Evolutionary conservation across 2,888 invertebrate species (phyloP), one percentile per base, ranked within the genome.

Genomic region (Caenorhabditis auriculariae): DNA sequence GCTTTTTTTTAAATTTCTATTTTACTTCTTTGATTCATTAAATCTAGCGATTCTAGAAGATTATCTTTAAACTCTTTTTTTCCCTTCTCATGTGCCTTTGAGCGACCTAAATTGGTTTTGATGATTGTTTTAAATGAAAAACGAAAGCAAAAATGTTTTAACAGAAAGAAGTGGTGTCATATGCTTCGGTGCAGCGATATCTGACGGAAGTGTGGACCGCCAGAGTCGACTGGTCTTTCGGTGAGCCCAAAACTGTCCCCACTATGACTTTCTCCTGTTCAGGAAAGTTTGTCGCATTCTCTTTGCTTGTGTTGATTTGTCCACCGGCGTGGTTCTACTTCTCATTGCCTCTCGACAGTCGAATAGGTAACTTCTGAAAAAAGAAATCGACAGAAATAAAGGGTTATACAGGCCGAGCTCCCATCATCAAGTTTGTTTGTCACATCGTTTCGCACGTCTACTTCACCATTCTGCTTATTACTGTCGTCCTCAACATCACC

Each of bases 391-490:
- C n/a, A 24, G 15, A 52, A 35, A 29, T 27, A 15, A 19, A 15
- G 24, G 23, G 15, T 12, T 9, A 59, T 7, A n/a, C 6, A 85
- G 91, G 93, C 86, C 92, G 94, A 87, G 92, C 96, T 80, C 98
- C 98, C 57, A 95, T 98, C 82, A 94, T 99, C 82, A 98, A 98
- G 85, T 99, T 98, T 85, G 95, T 96, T 91, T 94, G 95, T 42
- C 96, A 98, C 85, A 87, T 99, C 77, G 95, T 96, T 24, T 95
- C 96, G 6, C 98, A 99, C 85, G 89, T 98, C 78, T 95, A 95
- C 85, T 88, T 98, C 74, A 94, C 96, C 89, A 85, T 91, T 69
- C 88, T 96, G 78, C 88, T 96, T 75, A 88, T 91, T 74, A 59
- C 79, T 15, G 78, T 78, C 9, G 78, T 80, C 5, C 57, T 81